phyloP scores from a whole-genome alignment of 2,888 invertebrate genomes.

The Chaitophorus viminalis region DNA sequence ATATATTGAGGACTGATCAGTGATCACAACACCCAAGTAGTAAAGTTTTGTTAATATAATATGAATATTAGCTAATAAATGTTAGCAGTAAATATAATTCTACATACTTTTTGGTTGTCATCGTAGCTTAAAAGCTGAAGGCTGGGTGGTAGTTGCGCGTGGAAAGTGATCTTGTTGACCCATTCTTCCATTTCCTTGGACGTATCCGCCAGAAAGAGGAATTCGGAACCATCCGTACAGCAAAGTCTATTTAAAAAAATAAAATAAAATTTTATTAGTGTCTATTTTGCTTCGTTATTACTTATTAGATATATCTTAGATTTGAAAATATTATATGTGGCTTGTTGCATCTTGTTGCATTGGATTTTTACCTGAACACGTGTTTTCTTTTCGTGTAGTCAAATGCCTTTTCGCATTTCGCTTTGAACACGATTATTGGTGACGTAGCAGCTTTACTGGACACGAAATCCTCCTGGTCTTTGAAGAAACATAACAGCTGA shows the following conservation, averaged over 20 bases:
- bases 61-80: no score
- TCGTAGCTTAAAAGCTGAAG: slow-evolving; percentile 88
- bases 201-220: slow-evolving; percentile 82
- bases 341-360: no score
- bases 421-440: slow-evolving; percentile 80
- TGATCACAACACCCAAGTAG: no score
- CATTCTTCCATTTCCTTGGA: slow-evolving; percentile 85
- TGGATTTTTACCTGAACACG: slow-evolving; percentile 74
- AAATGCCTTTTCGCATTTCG: slow-evolving; percentile 84
- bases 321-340: no score
- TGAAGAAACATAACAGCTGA: slow-evolving; percentile 96
- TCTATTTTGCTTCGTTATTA: not conserved
- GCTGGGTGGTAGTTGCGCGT: slow-evolving; percentile 89
- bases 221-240: slow-evolving; percentile 92
- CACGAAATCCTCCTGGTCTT: slow-evolving; percentile 90
- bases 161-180: slow-evolving; percentile 92
- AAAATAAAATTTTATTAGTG: not conserved
- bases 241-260: slow-evolving; percentile 72
- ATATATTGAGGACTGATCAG: no score
- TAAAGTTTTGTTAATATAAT: no score
- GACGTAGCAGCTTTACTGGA: slow-evolving; percentile 89
- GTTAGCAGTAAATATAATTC: no score
- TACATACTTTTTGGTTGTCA: slow-evolving; percentile 72
- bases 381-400: slow-evolving; percentile 96
- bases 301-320: no score